phyloP scores from a whole-genome alignment of 2,113 vertebrate genomes.

The Ginglymostoma cirratum region DNA sequence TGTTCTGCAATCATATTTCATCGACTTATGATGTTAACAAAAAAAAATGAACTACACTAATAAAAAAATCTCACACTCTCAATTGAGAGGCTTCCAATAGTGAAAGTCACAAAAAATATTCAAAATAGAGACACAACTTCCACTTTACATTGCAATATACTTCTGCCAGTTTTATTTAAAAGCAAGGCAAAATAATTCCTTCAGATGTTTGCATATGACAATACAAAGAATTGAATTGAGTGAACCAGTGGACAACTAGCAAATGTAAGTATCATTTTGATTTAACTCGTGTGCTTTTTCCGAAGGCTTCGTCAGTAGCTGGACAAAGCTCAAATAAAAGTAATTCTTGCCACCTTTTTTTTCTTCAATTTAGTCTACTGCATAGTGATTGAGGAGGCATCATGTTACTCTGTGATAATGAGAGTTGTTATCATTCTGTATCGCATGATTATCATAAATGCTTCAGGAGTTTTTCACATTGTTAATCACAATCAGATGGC shows the following conservation, averaged over 20 bases:
- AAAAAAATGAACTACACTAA: neutral
- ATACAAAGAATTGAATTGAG: neutral
- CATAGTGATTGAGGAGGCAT: neutral
- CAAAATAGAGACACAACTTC: neutral
- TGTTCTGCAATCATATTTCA: neutral
- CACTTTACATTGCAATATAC: neutral
- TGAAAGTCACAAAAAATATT: conserved; percentile 18
- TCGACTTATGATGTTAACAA: neutral
- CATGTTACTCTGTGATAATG: conserved; percentile 8
- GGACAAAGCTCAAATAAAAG: conserved; percentile 8
- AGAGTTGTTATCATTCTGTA: neutral
- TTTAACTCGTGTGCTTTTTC: neutral
- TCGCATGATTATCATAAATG: conserved; percentile 1
- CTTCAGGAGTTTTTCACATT: conserved; percentile 15
- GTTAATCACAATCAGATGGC: conserved; percentile 14
- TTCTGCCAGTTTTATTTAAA: neutral
- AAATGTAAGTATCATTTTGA: neutral
- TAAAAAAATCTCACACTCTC: neutral
- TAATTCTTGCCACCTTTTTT: neutral
- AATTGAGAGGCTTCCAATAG: neutral
- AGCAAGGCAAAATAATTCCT: neutral
- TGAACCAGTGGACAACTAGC: neutral
- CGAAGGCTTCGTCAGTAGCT: neutral
- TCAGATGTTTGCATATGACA: neutral
- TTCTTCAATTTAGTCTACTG: neutral